Evolutionary conservation across 2,113 vertebrate genomes (phyloP).

Genomic region (Malurus alboscapulatus): DNA sequence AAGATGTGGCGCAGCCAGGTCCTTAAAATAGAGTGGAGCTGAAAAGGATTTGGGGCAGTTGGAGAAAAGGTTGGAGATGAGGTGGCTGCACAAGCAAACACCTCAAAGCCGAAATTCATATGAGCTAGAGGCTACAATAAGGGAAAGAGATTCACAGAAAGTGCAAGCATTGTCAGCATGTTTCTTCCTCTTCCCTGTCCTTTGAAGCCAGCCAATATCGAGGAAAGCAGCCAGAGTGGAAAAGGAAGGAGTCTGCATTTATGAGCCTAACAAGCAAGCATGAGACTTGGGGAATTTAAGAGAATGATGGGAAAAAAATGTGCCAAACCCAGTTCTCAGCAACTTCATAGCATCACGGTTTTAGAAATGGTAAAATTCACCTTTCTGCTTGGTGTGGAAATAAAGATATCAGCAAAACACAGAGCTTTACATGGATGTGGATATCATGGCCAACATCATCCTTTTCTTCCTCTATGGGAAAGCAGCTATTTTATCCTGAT

Average conservation of each 20-base stretch:
- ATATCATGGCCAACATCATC: background rate
- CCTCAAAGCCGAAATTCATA: background rate
- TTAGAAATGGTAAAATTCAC: conserved; percentile 11
- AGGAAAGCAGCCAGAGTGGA: conserved; percentile 15
- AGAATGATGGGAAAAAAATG: background rate
- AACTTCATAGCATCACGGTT: background rate
- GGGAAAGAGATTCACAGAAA: conserved; percentile 7
- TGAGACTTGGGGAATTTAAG: background rate
- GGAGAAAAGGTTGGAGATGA: background rate
- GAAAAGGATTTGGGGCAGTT: conserved; percentile 6
- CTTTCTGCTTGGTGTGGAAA: conserved; percentile 10
- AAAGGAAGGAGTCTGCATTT: conserved; percentile 7
- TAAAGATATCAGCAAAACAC: conserved; percentile 41
- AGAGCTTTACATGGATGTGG: background rate
- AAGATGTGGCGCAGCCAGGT: background rate
- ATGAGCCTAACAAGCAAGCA: background rate
- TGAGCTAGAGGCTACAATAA: conserved; percentile 1
- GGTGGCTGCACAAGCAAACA: background rate
- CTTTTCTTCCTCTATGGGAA: background rate
- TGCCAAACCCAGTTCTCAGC: background rate
- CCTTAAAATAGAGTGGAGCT: conserved; percentile 1
- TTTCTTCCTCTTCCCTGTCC: background rate
- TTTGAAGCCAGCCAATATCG: background rate
- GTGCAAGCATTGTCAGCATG: background rate
- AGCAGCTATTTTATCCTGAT: conserved; percentile 7